A percentile compares a stretch with the other conserved stretches of the same genome.
Conservation (phyloP, 2,113 vertebrate genomes). For the Pseudopipra pipra region DNA sequence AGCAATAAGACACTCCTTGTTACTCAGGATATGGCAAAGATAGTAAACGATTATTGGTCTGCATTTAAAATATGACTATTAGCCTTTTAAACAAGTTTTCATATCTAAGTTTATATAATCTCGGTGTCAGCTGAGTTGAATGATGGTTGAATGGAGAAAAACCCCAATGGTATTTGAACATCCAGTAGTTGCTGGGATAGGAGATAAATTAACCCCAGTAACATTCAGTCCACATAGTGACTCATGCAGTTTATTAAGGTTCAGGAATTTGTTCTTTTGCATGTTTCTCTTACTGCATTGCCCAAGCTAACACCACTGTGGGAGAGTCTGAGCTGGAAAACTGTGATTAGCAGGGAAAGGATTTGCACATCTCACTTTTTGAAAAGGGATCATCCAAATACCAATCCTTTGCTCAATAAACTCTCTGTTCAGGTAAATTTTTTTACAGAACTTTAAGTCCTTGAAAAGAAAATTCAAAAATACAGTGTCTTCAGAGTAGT, state of each 20-base stretch:
- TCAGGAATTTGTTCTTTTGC: not conserved
- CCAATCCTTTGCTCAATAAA: not conserved
- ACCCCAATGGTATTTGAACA: fast-evolving
- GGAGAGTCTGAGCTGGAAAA: not conserved
- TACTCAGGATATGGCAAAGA: not conserved
- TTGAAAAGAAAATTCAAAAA: not conserved
- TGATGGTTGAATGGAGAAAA: not conserved
- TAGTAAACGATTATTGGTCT: not conserved
- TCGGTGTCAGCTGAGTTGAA: not conserved
- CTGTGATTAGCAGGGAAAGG: not conserved
- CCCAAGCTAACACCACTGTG: not conserved
- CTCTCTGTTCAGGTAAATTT: not conserved
- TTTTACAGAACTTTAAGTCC: not conserved
- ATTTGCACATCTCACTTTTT: not conserved
- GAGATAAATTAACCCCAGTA: not conserved
- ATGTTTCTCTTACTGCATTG: not conserved
- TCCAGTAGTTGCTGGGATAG: not conserved
- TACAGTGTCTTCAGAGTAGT: not conserved
- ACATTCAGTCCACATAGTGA: not conserved
- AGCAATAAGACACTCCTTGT: not conserved
- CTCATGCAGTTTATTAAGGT: not conserved
- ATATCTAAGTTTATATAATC: not conserved
- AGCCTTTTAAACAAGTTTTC: not conserved
- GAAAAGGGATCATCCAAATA: not conserved
- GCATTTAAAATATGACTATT: not conserved